These are phyloP conservation scores for Melitaea athalia DNA, from an alignment of 2,888 invertebrate genomes.

Conservation along the genomic window DNA sequence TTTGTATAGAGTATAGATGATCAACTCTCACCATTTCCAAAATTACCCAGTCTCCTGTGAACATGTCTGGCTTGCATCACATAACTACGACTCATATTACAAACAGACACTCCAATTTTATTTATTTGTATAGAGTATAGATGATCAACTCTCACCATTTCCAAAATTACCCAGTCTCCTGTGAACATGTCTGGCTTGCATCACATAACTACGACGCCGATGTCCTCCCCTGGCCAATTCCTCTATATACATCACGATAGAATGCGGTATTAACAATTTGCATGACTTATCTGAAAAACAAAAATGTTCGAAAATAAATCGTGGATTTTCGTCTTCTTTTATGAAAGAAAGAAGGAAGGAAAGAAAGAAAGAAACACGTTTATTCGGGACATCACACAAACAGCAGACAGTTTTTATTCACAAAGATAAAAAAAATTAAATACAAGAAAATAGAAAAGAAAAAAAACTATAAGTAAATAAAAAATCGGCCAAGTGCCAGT, in stretches of 20 bases:
- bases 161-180: constrained; percentile 39
- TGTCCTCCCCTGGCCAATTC: constrained; percentile 44
- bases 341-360: too few relatives aligned
- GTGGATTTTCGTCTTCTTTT: too few relatives aligned
- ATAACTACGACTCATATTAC: constrained; percentile 40
- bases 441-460: too few relatives aligned
- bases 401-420: too few relatives aligned
- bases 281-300: constrained; percentile 48
- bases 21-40: constrained; percentile 6
- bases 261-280: constrained; percentile 47
- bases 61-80: constrained; percentile 48
- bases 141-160: constrained; percentile 7
- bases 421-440: too few relatives aligned
- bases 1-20: background rate
- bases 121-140: background rate
- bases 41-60: constrained; percentile 40
- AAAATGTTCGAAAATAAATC: background rate
- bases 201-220: constrained; percentile 42
- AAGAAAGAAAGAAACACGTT: too few relatives aligned
- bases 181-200: constrained; percentile 47
- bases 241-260: constrained; percentile 40
- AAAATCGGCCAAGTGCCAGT: too few relatives aligned
- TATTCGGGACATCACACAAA: too few relatives aligned
- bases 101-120: too few relatives aligned
- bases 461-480: too few relatives aligned